These are phyloP conservation scores for Agrochola litura DNA, from an alignment of 2,888 invertebrate genomes.

Conservation along the genomic window DNA sequence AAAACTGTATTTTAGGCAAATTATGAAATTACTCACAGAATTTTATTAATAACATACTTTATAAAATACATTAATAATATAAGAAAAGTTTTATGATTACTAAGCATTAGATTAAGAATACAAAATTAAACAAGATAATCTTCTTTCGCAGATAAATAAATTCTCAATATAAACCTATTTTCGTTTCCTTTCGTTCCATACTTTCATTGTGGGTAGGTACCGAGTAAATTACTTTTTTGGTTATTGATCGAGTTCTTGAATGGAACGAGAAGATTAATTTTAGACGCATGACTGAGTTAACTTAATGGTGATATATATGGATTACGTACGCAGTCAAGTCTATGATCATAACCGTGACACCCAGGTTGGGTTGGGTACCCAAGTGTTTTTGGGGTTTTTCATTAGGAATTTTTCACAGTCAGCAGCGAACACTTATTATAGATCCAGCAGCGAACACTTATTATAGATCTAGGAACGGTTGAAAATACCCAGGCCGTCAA, in stretches of 20 bases:
- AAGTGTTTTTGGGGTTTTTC: neutral
- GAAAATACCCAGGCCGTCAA: too few species aligned
- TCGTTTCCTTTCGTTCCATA: slow-evolving; percentile 26
- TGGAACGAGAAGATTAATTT: slow-evolving; percentile 33
- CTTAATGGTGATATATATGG: slow-evolving; percentile 7
- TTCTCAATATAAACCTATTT: neutral
- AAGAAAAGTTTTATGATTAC: neutral
- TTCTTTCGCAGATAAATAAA: slow-evolving; percentile 15
- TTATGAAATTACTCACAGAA: neutral
- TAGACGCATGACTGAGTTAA: slow-evolving; percentile 24
- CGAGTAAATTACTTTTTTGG: slow-evolving; percentile 42
- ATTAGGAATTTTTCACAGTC: neutral
- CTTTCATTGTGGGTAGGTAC: neutral
- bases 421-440: neutral
- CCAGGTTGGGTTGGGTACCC: neutral
- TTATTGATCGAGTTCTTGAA: slow-evolving; percentile 35
- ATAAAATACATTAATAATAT: too few species aligned
- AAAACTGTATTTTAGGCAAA: neutral
- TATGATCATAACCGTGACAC: neutral
- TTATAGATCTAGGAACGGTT: too few species aligned
- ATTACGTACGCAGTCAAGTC: neutral
- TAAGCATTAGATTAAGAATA: slow-evolving; percentile 1
- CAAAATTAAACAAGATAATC: slow-evolving; percentile 19
- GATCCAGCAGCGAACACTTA: too few species aligned
- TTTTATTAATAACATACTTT: neutral